Base-by-base conservation (phyloP, 2,888 invertebrate genomes). In the Parnassius glacialis region DNA sequence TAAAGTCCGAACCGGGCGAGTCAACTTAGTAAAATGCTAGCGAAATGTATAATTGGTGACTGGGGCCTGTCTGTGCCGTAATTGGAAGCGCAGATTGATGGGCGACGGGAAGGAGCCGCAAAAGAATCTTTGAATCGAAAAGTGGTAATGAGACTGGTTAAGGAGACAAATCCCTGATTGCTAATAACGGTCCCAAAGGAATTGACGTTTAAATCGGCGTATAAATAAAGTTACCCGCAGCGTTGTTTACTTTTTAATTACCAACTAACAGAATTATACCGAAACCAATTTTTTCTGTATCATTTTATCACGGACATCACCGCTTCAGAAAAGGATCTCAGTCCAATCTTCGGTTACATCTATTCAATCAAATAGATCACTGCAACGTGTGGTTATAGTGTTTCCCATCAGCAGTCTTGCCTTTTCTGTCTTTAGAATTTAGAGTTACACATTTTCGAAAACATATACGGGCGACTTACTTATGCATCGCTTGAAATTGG, bases 111-210 rank as follows among this genome's bases (percentile, higher is more conserved):
- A 59, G 63, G 53, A 68, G 61, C 52, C 59, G 63, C 52, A 56
- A 59, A 65, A 68, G 74, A 72, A 73, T 76, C 72, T 70, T 63
- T 73, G 70, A 73, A 71, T 74, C 69, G 69, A 70, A 61, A 59
- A 66, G 74, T 74, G 74, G 70, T 75, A 76, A 75, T 76, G 75
- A 74, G 73, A 52, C 65, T 70, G 70, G 72, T 74, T 70, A 71
- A 74, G 53, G 57, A 48, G 57, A 57, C 57, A 57, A 57, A 62
- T 57, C 57, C 52, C 53, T 48, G 0, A 41, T 47, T 47, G 25
- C 52, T 51, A 56, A 56, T 61, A 61, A 61, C 55, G 34, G 52
- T 56, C 43, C 13, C n/a, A 12, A 1, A 50, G 34, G 11, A 10
- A 51, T 25, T 57, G 61, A 57, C 16, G 57, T 52, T 57, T 57